Conservation (phyloP, 1,140 invertebrate genomes). For the Pinna nobilis region DNA sequence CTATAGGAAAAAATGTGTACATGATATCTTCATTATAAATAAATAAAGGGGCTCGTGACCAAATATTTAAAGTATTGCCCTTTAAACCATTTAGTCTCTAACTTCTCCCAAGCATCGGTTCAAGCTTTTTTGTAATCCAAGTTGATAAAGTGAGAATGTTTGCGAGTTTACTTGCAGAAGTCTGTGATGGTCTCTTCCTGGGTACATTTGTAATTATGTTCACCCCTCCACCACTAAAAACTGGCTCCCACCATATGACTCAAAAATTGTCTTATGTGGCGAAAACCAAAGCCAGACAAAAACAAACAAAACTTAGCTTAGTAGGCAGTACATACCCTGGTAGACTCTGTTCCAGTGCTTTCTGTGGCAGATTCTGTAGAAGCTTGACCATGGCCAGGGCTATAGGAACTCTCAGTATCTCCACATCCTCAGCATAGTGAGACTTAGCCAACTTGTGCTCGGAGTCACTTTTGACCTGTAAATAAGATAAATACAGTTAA, state of each 20-base stretch:
- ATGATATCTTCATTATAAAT: too few species aligned
- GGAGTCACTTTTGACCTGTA: slow-evolving; percentile 81
- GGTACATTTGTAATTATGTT: too few species aligned
- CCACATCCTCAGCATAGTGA: slow-evolving; percentile 83
- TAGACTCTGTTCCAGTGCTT: slow-evolving; percentile 84
- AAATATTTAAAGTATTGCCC: background rate
- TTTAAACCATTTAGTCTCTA: too few species aligned
- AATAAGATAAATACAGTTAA: too few species aligned
- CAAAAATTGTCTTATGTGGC: background rate
- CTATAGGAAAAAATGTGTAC: slow-evolving; percentile 78
- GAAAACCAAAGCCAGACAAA: background rate
- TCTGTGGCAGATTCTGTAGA: slow-evolving; percentile 88
- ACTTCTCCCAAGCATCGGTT: background rate
- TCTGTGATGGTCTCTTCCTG: too few species aligned
- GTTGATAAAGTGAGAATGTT: background rate
- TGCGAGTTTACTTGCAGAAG: too few species aligned
- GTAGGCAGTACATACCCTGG: slow-evolving; percentile 81
- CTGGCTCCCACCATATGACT: too few species aligned
- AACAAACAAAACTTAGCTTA: background rate
- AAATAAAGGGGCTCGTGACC: background rate
- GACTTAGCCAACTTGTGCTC: slow-evolving; percentile 84
- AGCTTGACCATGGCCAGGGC: slow-evolving; percentile 94
- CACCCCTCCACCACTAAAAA: too few species aligned
- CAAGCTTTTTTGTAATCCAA: background rate
- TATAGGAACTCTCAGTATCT: slow-evolving; percentile 92